Conservation (phyloP, 2,113 vertebrate species). For the Microcebus jonahi region DNA sequence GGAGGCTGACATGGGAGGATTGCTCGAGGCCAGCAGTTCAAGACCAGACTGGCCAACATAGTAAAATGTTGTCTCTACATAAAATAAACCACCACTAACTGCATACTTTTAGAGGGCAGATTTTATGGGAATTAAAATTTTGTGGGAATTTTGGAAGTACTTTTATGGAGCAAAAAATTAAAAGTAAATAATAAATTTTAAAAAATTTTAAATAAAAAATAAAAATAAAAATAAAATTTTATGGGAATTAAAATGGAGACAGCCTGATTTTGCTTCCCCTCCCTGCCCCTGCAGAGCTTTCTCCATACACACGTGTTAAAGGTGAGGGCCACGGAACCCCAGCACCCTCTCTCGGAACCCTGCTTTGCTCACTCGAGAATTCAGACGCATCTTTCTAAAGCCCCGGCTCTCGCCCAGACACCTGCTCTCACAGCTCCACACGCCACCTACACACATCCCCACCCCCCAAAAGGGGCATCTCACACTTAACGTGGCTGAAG, state of each 20-base stretch:
- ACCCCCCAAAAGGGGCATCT: background rate
- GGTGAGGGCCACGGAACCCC: background rate
- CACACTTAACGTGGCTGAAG: fast-evolving
- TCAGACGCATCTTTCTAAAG: background rate
- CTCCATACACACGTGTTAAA: fast-evolving
- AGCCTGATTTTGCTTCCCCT: background rate
- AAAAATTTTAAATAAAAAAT: too few relatives aligned
- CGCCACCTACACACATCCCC: fast-evolving
- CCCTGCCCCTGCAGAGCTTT: background rate
- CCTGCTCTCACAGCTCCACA: background rate
- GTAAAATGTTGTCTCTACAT: too few relatives aligned
- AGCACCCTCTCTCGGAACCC: too few relatives aligned
- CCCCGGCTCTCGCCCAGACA: background rate
- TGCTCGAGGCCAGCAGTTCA: too few relatives aligned
- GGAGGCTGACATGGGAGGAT: too few relatives aligned
- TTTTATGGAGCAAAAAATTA: too few relatives aligned
- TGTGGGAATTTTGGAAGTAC: too few relatives aligned
- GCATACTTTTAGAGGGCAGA: fast-evolving
- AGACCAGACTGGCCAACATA: too few relatives aligned
- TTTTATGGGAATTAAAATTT: background rate
- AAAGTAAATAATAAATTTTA: too few relatives aligned
- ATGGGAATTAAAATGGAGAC: fast-evolving
- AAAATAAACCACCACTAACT: background rate
- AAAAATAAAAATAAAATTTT: too few relatives aligned
- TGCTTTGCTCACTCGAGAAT: background rate